phyloP scores from a whole-genome alignment of 2,888 invertebrate genomes.

The Meteorus colon region DNA sequence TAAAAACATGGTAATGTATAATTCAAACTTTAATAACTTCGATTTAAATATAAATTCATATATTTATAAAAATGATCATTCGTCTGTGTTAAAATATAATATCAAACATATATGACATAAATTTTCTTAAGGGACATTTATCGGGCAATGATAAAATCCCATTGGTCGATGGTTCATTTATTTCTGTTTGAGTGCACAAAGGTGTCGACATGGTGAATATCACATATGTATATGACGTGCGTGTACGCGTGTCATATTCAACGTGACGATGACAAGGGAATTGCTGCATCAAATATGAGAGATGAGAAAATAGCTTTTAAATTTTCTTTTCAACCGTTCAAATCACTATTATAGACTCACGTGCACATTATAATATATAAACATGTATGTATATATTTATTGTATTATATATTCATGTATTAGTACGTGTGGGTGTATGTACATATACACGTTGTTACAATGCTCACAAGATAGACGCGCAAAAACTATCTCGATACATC shows the following conservation, averaged over 20 bases:
- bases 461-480: slow-evolving; percentile 52
- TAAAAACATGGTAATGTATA: neutral
- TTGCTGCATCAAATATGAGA: neutral
- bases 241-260: slow-evolving; percentile 4
- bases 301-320: slow-evolving; percentile 6
- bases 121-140: slow-evolving; percentile 20
- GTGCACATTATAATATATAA: slow-evolving; percentile 2
- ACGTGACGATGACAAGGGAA: neutral
- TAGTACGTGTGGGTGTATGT: slow-evolving; percentile 49
- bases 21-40: neutral
- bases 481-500: slow-evolving; percentile 55
- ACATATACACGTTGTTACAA: slow-evolving; percentile 49
- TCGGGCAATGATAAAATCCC: slow-evolving; percentile 15
- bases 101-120: slow-evolving; percentile 17
- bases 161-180: neutral
- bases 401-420: slow-evolving; percentile 28
- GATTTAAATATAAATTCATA: slow-evolving; percentile 22
- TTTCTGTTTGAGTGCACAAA: neutral
- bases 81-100: neutral
- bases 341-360: neutral
- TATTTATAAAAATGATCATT: slow-evolving; percentile 1
- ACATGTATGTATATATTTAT: slow-evolving; percentile 6
- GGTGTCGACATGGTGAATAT: slow-evolving; percentile 7
- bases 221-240: neutral
- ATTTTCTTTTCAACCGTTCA: neutral